Evolutionary conservation across 1,140 invertebrate genomes (phyloP), one percentile per base, ranked within the genome.

Genomic region (Ceratina japonica): DNA sequence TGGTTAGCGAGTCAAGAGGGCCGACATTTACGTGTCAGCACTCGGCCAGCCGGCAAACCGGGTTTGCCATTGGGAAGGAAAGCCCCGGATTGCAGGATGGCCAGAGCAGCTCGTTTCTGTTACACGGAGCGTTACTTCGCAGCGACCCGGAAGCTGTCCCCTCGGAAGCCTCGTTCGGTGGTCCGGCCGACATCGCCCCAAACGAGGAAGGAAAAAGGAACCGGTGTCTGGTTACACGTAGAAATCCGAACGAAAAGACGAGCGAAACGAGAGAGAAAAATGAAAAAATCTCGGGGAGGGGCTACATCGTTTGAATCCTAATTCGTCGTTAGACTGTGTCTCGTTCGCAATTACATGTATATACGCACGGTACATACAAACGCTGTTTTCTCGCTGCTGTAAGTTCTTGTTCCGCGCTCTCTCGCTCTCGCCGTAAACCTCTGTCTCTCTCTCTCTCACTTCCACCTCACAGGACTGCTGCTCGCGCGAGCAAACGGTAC

Each of bases 271-370:
- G 4, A 51, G 18, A 65, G 44, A 65, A 49, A 66, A 13, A 68
- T 20, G 66, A 69, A 73, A 75, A 70, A 75, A 80, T 83, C 69
- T 64, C 64, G 69, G 54, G 78, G 75, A 78, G 52, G 63, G 24
- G 70, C 70, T 64, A 85, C 78, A 68, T 76, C 74, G 69, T 75
- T 81, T 71, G 54, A 81, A 77, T 85, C 64, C 68, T 81, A 65
- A 77, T 56, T 72, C 81, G 73, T 80, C 73, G 59, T 81, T 18
- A 75, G 83, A 80, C 69, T 80, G 76, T 83, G 76, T 83, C 78
- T 85, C 81, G 81, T 68, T 83, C 78, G 69, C 72, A 72, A 74
- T 62, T 76, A 83, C n/a, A 56, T n/a, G n/a, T 44, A 56, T 75
- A 79, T 76, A 77, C 76, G 69, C 76, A 62, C 73, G 69, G 56